Evolutionary conservation across 2,888 invertebrate genomes (phyloP), one percentile per base, ranked within the genome.

Genomic region (Nineta flava): DNA sequence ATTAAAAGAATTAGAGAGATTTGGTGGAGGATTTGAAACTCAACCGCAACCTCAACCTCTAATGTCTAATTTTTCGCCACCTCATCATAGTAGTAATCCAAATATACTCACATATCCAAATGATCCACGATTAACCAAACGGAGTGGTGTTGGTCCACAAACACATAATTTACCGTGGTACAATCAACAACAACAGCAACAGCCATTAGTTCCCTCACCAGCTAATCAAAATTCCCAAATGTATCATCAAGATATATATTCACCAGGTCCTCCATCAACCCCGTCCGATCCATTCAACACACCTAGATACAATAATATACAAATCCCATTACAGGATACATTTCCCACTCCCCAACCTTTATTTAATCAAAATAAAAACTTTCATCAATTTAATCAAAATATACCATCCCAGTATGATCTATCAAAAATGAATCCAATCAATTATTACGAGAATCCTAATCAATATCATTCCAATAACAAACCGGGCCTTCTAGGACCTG

Each of bases 1-100:
- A 3, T 7, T 26, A 3, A 31, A 35, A 44, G 49, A 49, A 45
- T 26, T 49, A 15, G 49, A 49, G 35, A 13, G 49, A 44, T 49
- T 49, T 44, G 38, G 19, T 19, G 47, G 13, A 17, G n/a, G 9
- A 31, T 45, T 45, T 45, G 13, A 26, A 9, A 9, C 47, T 13
- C 17, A 17, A 35, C 12, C 16, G 6, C 9, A 16, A 47, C 40
- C 46, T 1, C 50, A 38, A 41, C 13, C 6, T 7, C 3, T 17
- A 12, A 19, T 3, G 7, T 44, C 19, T 3, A 13, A 16, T 13
- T 21, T 26, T n/a, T 26, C 17, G 1, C 42, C n/a, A 16, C 10
- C 42, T 1, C 42, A 42, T 42, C 31, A 38, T 13, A 40, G 16
- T 40, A n/a, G 34, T 7, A 21, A 38, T 12, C 41, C 40, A 6